Evolutionary conservation across 2,888 invertebrate genomes (phyloP), one percentile per base, ranked within the genome.

Genomic region (Beris morrisii): DNA sequence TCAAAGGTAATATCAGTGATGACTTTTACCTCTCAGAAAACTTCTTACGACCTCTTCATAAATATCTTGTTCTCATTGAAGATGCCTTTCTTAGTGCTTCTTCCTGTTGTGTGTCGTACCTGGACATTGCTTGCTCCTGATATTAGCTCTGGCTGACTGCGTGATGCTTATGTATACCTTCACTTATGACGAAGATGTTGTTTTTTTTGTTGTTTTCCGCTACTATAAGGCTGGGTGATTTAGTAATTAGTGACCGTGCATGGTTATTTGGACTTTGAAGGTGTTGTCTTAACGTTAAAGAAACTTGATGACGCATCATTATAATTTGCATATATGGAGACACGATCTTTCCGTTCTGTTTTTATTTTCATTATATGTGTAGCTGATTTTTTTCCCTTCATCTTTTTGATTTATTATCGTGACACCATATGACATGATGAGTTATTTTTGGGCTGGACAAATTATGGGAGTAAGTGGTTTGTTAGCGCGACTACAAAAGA

Each of bases 221-320:
- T 32, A 31, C 50, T 48, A 57, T 31, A 7, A 31, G 61, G 50
- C 22, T 11, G 38, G 43, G 61, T 52, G 61, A 61, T 61, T 61
- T 52, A 61, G 61, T 61, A 61, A 61, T 61, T 61, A 61, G 61
- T 13, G 43, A 61, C 52, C 61, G 38, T 31, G 46, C 22, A 46
- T 30, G 58, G 31, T 44, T 56, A 45, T 50, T 52, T 61, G 52
- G 22, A 32, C 15, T 38, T 38, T 43, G 44, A 30, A 56, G 56
- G 56, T 56, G 45, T 52, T 50, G 50, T 50, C 52, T 13, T 43
- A 52, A 50, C 38, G 50, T 50, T 28, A 61, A 44, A 50, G 43
- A 43, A 43, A 15, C 38, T 61, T 52, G 61, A 50, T 50, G 50
- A 52, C 52, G 61, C 52, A 45, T 61, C 45, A 38, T 13, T 61